These are phyloP conservation scores for Drosophila vallismaia DNA, from an alignment of 2,888 invertebrate genomes.

Conservation along the genomic window DNA sequence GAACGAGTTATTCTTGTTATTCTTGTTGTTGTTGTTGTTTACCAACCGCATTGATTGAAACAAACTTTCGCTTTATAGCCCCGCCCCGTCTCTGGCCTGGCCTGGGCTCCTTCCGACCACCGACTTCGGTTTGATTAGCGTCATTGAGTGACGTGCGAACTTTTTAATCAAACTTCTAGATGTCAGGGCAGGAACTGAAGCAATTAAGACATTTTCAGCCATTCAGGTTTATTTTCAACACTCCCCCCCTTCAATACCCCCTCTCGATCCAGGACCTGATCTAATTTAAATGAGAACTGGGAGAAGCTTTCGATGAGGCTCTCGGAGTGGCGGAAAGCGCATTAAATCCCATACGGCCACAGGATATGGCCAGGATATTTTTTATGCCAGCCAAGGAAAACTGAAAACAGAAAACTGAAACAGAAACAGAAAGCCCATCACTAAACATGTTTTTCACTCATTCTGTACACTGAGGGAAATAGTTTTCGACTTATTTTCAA, in stretches of 20 bases:
- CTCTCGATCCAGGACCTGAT: conserved; percentile 35
- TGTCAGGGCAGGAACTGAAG: conserved; percentile 40
- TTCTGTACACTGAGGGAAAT: background rate
- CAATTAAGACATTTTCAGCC: conserved; percentile 62
- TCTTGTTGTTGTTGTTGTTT: conserved; percentile 14
- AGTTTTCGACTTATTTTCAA: background rate
- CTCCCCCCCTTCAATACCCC: background rate
- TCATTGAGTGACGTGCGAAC: conserved; percentile 65
- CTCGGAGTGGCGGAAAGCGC: conserved; percentile 27
- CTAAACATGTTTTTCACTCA: background rate
- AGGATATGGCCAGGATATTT: conserved; percentile 54
- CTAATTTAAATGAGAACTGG: conserved; percentile 68
- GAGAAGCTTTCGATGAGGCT: no score
- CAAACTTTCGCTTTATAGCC: conserved; percentile 64
- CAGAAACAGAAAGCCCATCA: background rate
- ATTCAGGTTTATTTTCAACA: background rate
- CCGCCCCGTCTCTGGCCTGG: no score
- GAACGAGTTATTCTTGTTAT: conserved; percentile 6
- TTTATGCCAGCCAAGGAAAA: conserved; percentile 59
- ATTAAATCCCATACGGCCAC: conserved; percentile 65
- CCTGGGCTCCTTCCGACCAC: no score
- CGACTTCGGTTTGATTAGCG: conserved; percentile 55
- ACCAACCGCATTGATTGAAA: conserved; percentile 71
- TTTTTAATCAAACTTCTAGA: conserved; percentile 71
- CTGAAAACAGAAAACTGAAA: background rate